A percentile compares a stretch with the other conserved stretches of the same genome.
phyloP scores from a whole-genome alignment of 1,140 invertebrate species.

The Drosophila saltans region DNA sequence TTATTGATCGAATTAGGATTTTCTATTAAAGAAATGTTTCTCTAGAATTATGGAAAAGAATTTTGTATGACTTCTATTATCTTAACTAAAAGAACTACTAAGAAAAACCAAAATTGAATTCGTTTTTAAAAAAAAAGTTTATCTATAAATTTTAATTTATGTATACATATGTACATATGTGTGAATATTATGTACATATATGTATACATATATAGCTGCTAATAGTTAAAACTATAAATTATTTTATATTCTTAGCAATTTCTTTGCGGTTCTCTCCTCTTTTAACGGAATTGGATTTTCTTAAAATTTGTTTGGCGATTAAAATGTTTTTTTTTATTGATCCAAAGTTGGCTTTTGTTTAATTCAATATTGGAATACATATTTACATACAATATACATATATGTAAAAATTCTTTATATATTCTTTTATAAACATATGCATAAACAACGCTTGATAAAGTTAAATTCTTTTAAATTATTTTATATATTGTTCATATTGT shows the following conservation, averaged over 20 bases:
- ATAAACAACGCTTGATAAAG: neutral
- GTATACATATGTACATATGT: neutral
- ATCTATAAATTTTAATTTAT: neutral
- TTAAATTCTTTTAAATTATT: slow-evolving; percentile 3
- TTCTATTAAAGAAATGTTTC: no score
- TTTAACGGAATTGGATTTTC: neutral
- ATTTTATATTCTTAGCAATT: slow-evolving; percentile 17
- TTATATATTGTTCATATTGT: slow-evolving; percentile 48
- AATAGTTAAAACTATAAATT: slow-evolving; percentile 38
- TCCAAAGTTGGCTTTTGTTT: neutral
- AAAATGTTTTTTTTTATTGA: neutral
- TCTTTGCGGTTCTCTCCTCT: neutral
- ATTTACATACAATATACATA: neutral
- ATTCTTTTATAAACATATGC: neutral
- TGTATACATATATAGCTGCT: slow-evolving; percentile 7
- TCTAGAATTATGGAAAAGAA: no score
- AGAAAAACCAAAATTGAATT: no score
- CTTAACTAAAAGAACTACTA: no score
- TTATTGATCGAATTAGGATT: no score
- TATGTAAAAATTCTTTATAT: no score
- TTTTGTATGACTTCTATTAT: no score
- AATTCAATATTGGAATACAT: neutral
- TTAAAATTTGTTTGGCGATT: neutral
- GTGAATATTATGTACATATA: neutral
- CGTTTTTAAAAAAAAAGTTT: neutral